Evolutionary conservation across 1,140 invertebrate species (phyloP), one percentile per base, ranked within the genome.

Genomic region (Pseudomyrmex flavicornis): DNA sequence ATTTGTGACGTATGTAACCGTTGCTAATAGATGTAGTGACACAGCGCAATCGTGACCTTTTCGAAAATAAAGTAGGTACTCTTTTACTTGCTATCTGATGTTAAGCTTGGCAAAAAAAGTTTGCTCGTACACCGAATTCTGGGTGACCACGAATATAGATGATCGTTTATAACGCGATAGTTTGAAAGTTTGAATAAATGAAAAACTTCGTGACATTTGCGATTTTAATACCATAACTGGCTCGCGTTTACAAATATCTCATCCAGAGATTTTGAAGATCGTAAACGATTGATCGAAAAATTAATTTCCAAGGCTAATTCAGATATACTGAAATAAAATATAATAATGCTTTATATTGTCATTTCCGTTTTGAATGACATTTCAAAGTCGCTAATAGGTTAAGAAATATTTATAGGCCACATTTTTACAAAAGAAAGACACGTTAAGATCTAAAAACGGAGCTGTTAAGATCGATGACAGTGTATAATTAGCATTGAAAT

Each of bases 301-400:
- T 20, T 5, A 58, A 70, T 48, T 69, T 66, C 15, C 9, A 1
- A 9, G 15, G 9, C 9, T 48, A 17, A 59, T 10, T 26, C 10
- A n/a, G 15, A 2, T 12, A 10, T 15, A 48, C 44, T 35, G 26
- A 17, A 35, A 3, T 46, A 15, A 63, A 50, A 46, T 69, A 13
- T 9, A 10, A 13, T 52, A 56, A 20, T n/a, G 59, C 48, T 76
- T 35, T 54, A n/a, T 65, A 15, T 54, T 76, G 22, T 76, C 26
- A 54, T 58, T 80, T 59, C 65, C 66, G 54, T 79, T 80, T 80
- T 80, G 35, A 80, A 80, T 70, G 76, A 70, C 76, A 80, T 80
- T 80, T 70, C 20, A 12, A 68, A 17, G 54, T 35, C 48, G 56
- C 44, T 70, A 80, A 70, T 80, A 80, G 76, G 66, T 70, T 66